A percentile compares a stretch with the other conserved stretches of the same genome.
Conservation (phyloP, 2,113 vertebrate genomes). For the Tichodroma muraria region DNA sequence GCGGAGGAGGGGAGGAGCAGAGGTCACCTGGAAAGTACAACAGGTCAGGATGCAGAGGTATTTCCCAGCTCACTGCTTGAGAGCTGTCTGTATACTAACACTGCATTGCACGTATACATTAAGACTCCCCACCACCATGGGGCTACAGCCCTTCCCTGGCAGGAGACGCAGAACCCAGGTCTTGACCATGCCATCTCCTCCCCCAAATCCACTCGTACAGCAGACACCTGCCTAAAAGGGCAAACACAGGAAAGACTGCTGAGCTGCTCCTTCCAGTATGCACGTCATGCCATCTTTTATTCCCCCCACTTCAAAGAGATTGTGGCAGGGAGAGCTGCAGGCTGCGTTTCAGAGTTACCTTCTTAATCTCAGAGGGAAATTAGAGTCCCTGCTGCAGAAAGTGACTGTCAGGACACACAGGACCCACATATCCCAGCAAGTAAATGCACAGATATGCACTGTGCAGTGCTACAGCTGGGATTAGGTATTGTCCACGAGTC, state of each 20-base stretch:
- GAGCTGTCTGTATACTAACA: neutral
- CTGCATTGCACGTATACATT: neutral
- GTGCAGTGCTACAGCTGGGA: neutral
- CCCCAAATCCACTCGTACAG: neutral
- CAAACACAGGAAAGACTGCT: neutral
- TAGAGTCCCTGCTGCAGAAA: neutral
- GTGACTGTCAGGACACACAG: neutral
- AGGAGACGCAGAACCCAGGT: neutral
- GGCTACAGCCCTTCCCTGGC: neutral
- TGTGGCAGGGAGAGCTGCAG: neutral
- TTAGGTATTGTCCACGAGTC: neutral
- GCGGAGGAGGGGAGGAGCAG: neutral
- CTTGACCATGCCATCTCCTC: neutral
- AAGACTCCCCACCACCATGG: neutral
- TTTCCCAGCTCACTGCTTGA: neutral
- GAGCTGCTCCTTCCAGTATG: neutral
- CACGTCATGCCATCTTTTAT: neutral
- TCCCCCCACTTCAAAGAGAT: neutral
- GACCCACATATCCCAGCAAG: neutral
- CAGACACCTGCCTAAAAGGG: neutral
- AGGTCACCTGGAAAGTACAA: conserved; percentile 3
- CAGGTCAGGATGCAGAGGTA: neutral
- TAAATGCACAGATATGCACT: neutral
- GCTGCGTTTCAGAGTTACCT: neutral
- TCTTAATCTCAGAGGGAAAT: neutral